Conservation (phyloP, 1,140 invertebrate genomes). For the Platorchestia sp. region DNA sequence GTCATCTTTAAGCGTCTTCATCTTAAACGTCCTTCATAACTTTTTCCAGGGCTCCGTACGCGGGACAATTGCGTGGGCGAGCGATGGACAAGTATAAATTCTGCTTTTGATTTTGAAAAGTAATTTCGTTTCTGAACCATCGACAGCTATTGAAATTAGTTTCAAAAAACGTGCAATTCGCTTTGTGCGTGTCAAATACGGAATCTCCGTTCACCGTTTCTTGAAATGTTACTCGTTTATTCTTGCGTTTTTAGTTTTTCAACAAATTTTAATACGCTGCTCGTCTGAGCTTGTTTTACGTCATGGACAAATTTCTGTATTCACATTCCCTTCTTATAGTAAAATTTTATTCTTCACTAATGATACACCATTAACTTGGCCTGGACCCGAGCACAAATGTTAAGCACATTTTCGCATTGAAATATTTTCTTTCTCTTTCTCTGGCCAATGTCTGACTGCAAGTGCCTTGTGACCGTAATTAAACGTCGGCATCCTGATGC, state of each 20-base stretch:
- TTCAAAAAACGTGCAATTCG: neutral
- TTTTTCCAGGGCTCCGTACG: neutral
- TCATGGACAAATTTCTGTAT: neutral
- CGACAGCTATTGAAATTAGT: neutral
- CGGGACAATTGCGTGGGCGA: neutral
- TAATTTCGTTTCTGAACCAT: neutral
- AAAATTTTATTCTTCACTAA: neutral
- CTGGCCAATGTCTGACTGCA: neutral
- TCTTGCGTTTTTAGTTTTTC: neutral
- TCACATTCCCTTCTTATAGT: neutral
- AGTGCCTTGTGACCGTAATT: neutral
- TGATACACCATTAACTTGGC: neutral
- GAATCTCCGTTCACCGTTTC: no score
- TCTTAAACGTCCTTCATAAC: slow-evolving; percentile 20
- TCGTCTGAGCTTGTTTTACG: neutral
- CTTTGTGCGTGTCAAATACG: no score
- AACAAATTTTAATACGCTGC: neutral
- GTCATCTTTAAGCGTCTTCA: slow-evolving; percentile 39
- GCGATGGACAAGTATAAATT: neutral
- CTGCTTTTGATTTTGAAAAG: neutral
- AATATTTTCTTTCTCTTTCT: neutral
- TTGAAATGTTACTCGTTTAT: no score
- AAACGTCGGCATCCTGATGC: neutral
- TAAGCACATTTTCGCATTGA: neutral
- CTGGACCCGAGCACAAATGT: neutral